Conservation (phyloP, 2,797 vertebrate species). For the Glossophaga mutica region DNA sequence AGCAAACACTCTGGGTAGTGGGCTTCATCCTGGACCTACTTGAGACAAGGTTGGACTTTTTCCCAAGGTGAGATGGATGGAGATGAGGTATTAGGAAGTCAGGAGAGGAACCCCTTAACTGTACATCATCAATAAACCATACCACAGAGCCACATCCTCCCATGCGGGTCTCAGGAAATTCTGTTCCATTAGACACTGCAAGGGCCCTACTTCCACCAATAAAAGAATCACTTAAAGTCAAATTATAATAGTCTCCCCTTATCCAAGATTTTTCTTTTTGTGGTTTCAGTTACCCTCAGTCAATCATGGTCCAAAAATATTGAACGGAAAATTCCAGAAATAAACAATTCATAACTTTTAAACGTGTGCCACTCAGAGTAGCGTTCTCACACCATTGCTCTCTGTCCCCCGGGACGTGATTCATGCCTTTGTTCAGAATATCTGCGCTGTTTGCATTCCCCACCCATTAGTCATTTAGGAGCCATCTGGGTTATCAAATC, state of each 20-base stretch:
- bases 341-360: neutral
- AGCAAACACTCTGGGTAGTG: neutral
- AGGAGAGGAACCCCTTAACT: neutral
- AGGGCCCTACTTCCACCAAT: neutral
- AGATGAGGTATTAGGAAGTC: neutral
- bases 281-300: neutral
- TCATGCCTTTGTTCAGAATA: neutral
- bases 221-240: slow-evolving; percentile 11
- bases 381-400: neutral
- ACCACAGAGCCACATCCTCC: neutral
- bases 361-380: neutral
- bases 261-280: neutral
- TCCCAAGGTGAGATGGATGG: neutral
- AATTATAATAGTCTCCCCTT: neutral
- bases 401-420: neutral
- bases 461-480: neutral
- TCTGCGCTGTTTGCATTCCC: neutral
- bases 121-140: neutral
- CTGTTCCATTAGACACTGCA: neutral
- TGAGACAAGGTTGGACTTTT: neutral
- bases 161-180: neutral
- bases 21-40: neutral
- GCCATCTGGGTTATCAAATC: neutral
- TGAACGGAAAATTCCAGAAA: neutral
- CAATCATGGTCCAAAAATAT: neutral